Evolutionary conservation across 2,888 invertebrate genomes (phyloP).

Genomic region (Neoaliturus tenellus): DNA sequence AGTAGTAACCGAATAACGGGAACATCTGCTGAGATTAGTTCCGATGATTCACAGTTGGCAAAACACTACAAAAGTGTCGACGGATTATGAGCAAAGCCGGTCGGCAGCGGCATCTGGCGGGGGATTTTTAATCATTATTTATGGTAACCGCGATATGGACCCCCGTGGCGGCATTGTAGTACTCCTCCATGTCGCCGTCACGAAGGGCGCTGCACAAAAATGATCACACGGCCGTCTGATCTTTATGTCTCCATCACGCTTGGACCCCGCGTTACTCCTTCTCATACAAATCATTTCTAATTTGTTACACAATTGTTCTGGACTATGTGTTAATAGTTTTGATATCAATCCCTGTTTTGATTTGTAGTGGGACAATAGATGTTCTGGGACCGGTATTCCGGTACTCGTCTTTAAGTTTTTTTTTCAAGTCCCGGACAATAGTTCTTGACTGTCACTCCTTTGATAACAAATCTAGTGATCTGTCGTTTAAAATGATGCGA

Average conservation of each 20-base stretch:
- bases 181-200: conserved; percentile 28
- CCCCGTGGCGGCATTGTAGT: conserved; percentile 20
- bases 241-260: not conserved
- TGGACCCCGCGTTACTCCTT: conserved; percentile 1
- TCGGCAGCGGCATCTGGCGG: not conserved
- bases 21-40: conserved; percentile 42
- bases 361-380: too few species aligned
- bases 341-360: too few species aligned
- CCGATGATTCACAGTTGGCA: conserved; percentile 37
- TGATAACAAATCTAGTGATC: too few species aligned
- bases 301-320: too few species aligned
- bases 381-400: too few species aligned
- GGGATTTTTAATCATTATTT: conserved; percentile 44
- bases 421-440: too few species aligned
- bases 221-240: not conserved
- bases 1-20: too few species aligned
- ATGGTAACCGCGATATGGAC: conserved; percentile 47
- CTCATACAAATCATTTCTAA: too few species aligned
- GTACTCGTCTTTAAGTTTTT: too few species aligned
- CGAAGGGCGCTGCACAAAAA: not conserved
- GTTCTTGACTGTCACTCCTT: too few species aligned
- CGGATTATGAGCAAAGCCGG: not conserved
- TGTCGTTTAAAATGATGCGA: too few species aligned
- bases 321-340: too few species aligned
- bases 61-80: conserved; percentile 11